Conservation (phyloP, 2,113 vertebrate genomes). For the Tupaia chinensis region DNA sequence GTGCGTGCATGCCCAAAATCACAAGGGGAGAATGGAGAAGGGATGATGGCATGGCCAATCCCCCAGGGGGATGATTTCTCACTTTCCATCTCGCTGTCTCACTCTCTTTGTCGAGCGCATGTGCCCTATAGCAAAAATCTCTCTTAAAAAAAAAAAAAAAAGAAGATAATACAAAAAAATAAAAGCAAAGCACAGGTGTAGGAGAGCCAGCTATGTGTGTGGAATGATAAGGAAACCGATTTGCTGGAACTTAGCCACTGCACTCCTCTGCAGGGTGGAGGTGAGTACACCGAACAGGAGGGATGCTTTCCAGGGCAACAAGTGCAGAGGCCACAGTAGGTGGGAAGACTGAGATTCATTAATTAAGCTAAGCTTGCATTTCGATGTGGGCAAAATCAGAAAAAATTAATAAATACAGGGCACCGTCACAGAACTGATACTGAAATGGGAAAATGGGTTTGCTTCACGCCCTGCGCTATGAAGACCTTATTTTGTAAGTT, state of each 20-base stretch:
- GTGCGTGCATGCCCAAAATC: too few species aligned
- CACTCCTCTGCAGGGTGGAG: background rate
- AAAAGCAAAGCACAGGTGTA: too few species aligned
- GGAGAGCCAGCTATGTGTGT: rapidly evolving
- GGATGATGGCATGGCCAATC: too few species aligned
- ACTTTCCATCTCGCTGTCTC: too few species aligned
- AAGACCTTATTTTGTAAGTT: background rate
- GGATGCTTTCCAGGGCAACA: rapidly evolving
- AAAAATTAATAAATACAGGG: background rate
- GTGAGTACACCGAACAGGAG: rapidly evolving
- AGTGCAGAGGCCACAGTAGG: background rate
- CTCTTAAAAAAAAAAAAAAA: too few species aligned
- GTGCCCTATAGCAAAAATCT: too few species aligned
- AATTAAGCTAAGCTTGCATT: background rate
- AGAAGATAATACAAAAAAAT: background rate
- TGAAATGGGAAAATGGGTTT: background rate
- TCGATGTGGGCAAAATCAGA: background rate
- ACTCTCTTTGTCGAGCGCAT: too few species aligned
- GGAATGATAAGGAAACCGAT: background rate
- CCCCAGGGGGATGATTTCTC: too few species aligned
- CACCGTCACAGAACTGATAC: background rate
- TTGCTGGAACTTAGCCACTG: background rate
- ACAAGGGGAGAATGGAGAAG: too few species aligned
- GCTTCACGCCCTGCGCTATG: background rate
- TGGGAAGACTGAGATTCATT: rapidly evolving